Base-by-base conservation (phyloP, 2,113 vertebrate genomes). In the Microcebus tavaratra region DNA sequence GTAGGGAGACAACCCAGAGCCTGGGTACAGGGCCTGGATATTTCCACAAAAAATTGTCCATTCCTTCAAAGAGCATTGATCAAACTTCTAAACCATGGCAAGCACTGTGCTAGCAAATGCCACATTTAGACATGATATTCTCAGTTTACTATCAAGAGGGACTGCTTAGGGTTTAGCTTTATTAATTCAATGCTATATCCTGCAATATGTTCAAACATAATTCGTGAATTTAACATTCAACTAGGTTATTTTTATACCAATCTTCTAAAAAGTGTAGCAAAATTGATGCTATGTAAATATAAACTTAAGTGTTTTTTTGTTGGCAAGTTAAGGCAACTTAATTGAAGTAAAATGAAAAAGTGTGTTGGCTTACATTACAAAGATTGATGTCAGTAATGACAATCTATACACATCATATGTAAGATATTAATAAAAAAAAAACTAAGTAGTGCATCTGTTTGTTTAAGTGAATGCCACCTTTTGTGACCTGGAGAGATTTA, bases 361-460 rank as follows among this genome's bases (percentile, higher is more conserved):
- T 84, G 45, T 5, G 34, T 48, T 53, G 42, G 21, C 70, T 88
- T 88, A 59, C 91, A 31, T 95, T 90, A 90, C 36, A 75, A 79
- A 95, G 63, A 93, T 94, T 88, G 93, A 90, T 92, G 63, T 79
- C 50, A 79, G 34, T 84, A 87, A 81, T 89, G 82, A 8, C 15
- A 96, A 90, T 92, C 84, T 76, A 31, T 84, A 50, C 48, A 53
- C 70, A n/a, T 91, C 67, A 88, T 57, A 42, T 88, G 6, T 95
- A 96, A 91, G 88, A 73, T 68, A 72, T 78, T 96, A 97, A 94
- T 75, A 31, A 84, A 90, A 88, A 97, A 81, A 90, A 88, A 97
- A 89, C 48, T n/a, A 57, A 78, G 72, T 68, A 57, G 57, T 59
- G 92, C 8, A 73, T 84, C 42, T 67, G 34, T 92, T 94, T 89